phyloP scores from a whole-genome alignment of 1,140 invertebrate genomes.

The Cydia fagiglandana region DNA sequence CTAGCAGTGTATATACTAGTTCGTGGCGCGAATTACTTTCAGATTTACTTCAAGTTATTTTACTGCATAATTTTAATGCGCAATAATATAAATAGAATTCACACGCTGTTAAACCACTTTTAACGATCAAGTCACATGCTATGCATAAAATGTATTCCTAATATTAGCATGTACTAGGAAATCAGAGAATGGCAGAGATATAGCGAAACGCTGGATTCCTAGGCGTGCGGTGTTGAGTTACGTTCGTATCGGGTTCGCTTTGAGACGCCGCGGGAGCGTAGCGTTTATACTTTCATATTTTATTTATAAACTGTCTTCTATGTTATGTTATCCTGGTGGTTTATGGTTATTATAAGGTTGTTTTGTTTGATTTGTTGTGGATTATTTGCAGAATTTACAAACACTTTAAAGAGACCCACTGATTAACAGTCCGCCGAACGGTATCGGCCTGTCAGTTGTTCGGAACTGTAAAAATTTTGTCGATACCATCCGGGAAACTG shows the following conservation, averaged over 20 bases:
- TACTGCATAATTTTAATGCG: conserved; percentile 47
- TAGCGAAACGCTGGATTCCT: conserved; percentile 66
- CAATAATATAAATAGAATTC: conserved; percentile 16
- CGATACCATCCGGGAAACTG: no score
- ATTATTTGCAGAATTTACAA: conserved; percentile 43
- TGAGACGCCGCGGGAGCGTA: conserved; percentile 64
- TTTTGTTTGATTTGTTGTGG: conserved; percentile 1
- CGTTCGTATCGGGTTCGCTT: conserved; percentile 67
- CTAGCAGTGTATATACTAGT: no score
- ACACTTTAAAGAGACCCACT: no score
- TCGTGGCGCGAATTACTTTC: conserved; percentile 50
- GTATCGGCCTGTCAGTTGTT: no score
- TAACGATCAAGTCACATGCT: conserved; percentile 19
- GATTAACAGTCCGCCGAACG: no score
- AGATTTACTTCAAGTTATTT: conserved; percentile 47
- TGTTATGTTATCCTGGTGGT: conserved; percentile 59
- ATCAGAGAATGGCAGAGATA: conserved; percentile 57
- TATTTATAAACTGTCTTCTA: conserved; percentile 52
- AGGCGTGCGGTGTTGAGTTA: conserved; percentile 64
- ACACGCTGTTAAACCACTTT: conserved; percentile 1
- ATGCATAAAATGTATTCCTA: conserved; percentile 37
- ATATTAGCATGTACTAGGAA: conserved; percentile 61
- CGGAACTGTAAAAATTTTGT: no score
- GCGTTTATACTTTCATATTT: conserved; percentile 64
- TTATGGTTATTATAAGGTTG: conserved; percentile 60